These are phyloP conservation scores for Odontesthes bonariensis DNA, from an alignment of 2,113 vertebrate species.

Conservation along the genomic window DNA sequence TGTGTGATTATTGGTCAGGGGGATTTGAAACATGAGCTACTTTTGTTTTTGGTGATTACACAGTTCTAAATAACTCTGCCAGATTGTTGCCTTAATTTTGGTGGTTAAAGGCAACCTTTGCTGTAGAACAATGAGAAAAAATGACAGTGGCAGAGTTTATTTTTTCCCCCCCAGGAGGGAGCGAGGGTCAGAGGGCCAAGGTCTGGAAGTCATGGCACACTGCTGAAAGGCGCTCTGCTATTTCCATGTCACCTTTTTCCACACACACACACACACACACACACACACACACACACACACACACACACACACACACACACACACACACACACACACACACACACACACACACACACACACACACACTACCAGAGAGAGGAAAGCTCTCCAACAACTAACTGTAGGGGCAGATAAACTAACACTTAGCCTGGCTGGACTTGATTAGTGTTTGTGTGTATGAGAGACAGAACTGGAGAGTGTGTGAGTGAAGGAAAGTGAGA, in stretches of 20 bases:
- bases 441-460: constrained; percentile 50
- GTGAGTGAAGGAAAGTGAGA: constrained; percentile 3
- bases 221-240: background rate
- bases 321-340: background rate
- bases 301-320: background rate
- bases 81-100: too few species aligned
- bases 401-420: constrained; percentile 64
- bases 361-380: constrained; percentile 31
- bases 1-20: too few species aligned
- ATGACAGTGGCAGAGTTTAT: too few species aligned
- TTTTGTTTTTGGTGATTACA: too few species aligned
- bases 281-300: too few species aligned
- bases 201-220: too few species aligned
- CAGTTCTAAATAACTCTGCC: too few species aligned
- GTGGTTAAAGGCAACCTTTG: too few species aligned
- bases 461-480: constrained; percentile 17
- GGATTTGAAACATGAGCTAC: too few species aligned
- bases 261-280: background rate
- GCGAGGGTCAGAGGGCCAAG: too few species aligned
- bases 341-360: background rate
- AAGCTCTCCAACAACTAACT: constrained; percentile 54
- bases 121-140: too few species aligned
- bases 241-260: constrained; percentile 10
- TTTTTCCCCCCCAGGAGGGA: too few species aligned
- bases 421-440: constrained; percentile 48